Evolutionary conservation across 2,113 vertebrate genomes (phyloP).

Genomic region (Notarius quadriscutis): DNA sequence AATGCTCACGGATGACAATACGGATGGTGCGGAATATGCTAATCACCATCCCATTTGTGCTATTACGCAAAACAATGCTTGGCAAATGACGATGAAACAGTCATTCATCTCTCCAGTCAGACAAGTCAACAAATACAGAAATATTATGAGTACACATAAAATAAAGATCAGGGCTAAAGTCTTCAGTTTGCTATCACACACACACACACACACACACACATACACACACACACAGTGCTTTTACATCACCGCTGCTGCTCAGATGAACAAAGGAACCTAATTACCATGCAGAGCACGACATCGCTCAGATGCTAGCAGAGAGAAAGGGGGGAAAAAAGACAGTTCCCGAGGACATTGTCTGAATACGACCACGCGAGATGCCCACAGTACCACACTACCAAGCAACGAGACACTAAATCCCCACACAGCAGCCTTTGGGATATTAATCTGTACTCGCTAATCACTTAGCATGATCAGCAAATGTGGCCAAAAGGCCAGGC

Average conservation of each 20-base stretch:
- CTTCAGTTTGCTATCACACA: conserved; percentile 37
- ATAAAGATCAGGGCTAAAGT: conserved; percentile 18
- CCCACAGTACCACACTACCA: conserved; percentile 30
- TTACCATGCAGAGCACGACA: conserved; percentile 84
- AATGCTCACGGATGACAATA: conserved; percentile 13
- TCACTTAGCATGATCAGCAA: conserved; percentile 33
- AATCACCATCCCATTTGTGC: conserved; percentile 31
- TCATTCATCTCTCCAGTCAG: conserved; percentile 24
- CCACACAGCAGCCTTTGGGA: conserved; percentile 18
- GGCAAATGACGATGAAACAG: conserved; percentile 4
- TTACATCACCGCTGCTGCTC: conserved; percentile 34
- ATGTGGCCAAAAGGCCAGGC: conserved; percentile 20
- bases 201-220: conserved; percentile 54
- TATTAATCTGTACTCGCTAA: conserved; percentile 47
- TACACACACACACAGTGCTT: conserved; percentile 53
- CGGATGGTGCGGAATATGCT: background rate
- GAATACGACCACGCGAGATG: conserved; percentile 81
- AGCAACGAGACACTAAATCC: conserved; percentile 43
- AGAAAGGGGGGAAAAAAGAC: conserved; percentile 37
- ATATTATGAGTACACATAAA: background rate
- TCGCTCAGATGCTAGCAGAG: conserved; percentile 83
- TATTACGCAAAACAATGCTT: conserved; percentile 21
- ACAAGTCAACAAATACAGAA: conserved; percentile 3
- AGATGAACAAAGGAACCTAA: conserved; percentile 83
- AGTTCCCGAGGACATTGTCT: conserved; percentile 72